phyloP scores from a whole-genome alignment of 2,113 vertebrate genomes.

The Gallinago jamesoni region DNA sequence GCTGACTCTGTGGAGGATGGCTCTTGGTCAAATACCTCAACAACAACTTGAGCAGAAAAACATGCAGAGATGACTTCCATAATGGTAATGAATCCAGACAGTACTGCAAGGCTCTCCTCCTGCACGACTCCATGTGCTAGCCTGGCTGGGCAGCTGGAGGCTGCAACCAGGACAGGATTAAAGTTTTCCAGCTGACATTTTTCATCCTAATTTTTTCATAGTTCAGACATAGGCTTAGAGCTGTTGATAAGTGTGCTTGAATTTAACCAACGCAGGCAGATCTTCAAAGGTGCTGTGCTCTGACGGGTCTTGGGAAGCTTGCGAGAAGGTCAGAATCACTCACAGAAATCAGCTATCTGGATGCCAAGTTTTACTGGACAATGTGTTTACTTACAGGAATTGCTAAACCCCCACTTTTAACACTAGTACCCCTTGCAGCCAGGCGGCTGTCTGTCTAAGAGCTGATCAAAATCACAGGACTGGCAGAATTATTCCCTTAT shows the following conservation, averaged over 20 bases:
- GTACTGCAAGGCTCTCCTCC: neutral
- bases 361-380: neutral
- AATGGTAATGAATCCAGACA: accelerated
- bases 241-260: neutral
- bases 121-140: accelerated
- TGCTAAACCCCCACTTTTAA: neutral
- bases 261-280: neutral
- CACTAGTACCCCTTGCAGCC: neutral
- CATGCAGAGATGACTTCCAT: neutral
- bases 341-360: neutral
- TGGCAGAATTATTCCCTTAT: neutral
- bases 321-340: neutral
- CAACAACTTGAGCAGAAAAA: neutral
- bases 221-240: neutral
- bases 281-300: neutral
- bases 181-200: neutral
- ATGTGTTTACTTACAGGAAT: neutral
- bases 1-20: neutral
- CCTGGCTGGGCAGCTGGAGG: neutral
- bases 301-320: accelerated
- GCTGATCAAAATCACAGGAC: neutral
- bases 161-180: neutral
- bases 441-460: neutral
- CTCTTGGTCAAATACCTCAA: neutral
- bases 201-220: neutral